Evolutionary conservation across 2,888 invertebrate genomes (phyloP), one percentile per base, ranked within the genome.

Genomic region (Agelastica alni): DNA sequence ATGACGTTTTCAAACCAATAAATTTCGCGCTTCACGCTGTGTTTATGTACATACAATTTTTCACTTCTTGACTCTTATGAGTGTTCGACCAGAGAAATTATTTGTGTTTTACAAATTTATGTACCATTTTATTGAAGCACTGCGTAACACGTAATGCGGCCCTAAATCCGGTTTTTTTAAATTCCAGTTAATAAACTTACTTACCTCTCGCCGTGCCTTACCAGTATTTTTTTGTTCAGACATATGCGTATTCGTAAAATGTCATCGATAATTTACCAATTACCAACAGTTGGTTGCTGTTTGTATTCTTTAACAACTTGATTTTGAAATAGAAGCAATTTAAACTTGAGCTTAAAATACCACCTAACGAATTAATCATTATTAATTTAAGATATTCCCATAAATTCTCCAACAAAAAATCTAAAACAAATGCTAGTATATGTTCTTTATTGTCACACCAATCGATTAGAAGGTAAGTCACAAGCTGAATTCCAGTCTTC

Each of bases 261-360:
- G 37, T 39, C 10, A 39, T 6, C 37, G 20, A 39, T 39, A 39
- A 12, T 39, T 39, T 10, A 20, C n/a, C 37, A 39, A 39, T 39
- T 20, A 39, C 37, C 13, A 39, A 39, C 43, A 43, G 43, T 30
- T 43, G 43, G 43, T 43, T 43, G 31, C 17, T 30, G 31, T 43
- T 30, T n/a, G 43, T 30, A 30, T 30, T 43, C 16, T 31, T 43
- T 31, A 43, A 43, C 16, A 30, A 43, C 43, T n/a, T 2, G 16
- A 16, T n/a, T 16, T 30, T n/a, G 28, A 17, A 12, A 43, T 43
- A 31, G 7, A 17, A 31, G n/a, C n/a, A n/a, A n/a, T n/a, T n/a
- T n/a, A n/a, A n/a, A n/a, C n/a, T n/a, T n/a, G n/a, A n/a, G n/a
- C n/a, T n/a, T n/a, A n/a, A n/a, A n/a, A 16, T 13, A 18, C 26